Evolutionary conservation across 2,113 vertebrate genomes (phyloP).

Genomic region (Apeltes quadracus): DNA sequence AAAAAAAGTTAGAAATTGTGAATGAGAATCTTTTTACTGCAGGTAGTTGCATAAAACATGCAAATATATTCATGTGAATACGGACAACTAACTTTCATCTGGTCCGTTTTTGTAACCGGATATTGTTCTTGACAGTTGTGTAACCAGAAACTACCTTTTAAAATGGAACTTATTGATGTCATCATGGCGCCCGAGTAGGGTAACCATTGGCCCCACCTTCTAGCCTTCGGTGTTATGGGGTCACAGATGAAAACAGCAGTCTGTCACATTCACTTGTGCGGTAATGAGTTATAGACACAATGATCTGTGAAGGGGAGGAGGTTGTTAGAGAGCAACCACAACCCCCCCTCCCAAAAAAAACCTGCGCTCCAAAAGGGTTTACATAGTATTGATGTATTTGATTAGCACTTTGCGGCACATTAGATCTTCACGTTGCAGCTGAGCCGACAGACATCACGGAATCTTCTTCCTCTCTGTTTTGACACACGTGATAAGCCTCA

Average conservation of each 20-base stretch:
- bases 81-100: background rate
- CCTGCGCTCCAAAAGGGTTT: conserved; percentile 31
- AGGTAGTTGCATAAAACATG: background rate
- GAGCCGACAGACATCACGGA: conserved; percentile 32
- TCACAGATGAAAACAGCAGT: conserved; percentile 64
- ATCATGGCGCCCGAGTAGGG: conserved; percentile 31
- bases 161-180: conserved; percentile 47
- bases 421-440: conserved; percentile 35
- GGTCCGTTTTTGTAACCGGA: background rate
- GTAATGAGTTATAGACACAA: conserved; percentile 58
- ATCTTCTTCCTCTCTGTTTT: conserved; percentile 41
- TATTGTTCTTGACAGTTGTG: conserved; percentile 20
- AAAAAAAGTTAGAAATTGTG: background rate
- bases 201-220: conserved; percentile 39
- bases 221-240: conserved; percentile 43
- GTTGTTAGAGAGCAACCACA: conserved; percentile 20
- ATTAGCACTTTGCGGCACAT: conserved; percentile 53
- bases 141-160: conserved; percentile 18
- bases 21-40: background rate
- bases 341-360: conserved; percentile 20
- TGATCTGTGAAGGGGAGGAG: conserved; percentile 7
- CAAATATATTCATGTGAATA: background rate
- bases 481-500: conserved; percentile 40
- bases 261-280: conserved; percentile 69
- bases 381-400: conserved; percentile 47